Base-by-base conservation (phyloP, 53 echinoderm and acorn worm species). In the Temnopleurus reevesii region DNA sequence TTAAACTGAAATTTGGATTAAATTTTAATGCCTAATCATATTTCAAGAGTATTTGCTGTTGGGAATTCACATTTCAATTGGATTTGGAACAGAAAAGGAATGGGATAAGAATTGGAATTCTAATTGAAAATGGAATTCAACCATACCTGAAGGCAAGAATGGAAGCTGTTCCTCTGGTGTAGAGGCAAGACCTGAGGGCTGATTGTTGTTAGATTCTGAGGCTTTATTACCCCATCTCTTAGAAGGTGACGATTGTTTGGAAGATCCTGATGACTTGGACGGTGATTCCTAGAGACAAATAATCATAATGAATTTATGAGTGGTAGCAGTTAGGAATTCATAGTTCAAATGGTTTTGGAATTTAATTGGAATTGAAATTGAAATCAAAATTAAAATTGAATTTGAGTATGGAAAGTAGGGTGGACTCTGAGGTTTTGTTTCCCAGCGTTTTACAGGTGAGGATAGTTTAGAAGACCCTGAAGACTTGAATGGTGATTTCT, bases 101-200 rank as follows among this genome's bases (percentile, higher is more conserved):
- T 63, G 0, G 58, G 27, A 26, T 58, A 26, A 7, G 10, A 26
- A 21, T n/a, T 26, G n/a, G 55, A 55, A n/a, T 58, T 24, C 9
- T 7, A 58, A 7, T 58, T 27, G 33, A 63, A 49, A 29, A 31
- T 12, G 33, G 15, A 81, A 1, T 15, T 6, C 19, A 7, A 36
- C 8, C 46, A 41, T 38, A 87, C 88, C 88, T 87, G 65, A 19
- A n/a, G 88, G 66, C 71, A 87, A 87, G 88, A 87, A 66, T 18
- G 88, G 88, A 65, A 87, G 17, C 35, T 34, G 30, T 46, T 87
- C 88, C 17, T 87, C 88, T 1, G 65, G 66, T n/a, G 51, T 66
- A 28, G 88, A 47, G 65, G 49, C 8, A 1, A 66, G 65, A 46
- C 35, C 88, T 18, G 88, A 49, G 13, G 71, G 71, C 23, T 38